Evolutionary conservation across 2,113 vertebrate genomes (phyloP).

Genomic region (Aspidoscelis tigris): DNA sequence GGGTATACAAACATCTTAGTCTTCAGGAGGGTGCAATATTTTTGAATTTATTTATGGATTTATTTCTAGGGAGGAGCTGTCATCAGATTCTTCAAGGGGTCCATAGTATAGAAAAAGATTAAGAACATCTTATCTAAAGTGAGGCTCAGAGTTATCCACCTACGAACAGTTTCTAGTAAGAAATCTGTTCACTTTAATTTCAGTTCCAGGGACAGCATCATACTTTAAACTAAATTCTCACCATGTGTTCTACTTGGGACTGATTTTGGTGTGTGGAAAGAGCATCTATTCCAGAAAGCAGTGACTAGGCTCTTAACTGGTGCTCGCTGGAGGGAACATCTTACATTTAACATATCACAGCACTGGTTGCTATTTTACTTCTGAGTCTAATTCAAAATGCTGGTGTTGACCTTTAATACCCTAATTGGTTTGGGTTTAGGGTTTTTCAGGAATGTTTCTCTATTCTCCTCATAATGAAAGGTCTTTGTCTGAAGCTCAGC

Average conservation of each 20-base stretch:
- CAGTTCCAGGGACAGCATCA: neutral
- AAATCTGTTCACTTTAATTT: neutral
- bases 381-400: too few species aligned
- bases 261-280: neutral
- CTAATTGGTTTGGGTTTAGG: neutral
- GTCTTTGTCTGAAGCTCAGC: neutral
- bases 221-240: neutral
- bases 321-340: slow-evolving; percentile 15
- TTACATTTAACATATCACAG: neutral
- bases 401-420: neutral
- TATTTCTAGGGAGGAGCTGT: too few species aligned
- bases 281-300: neutral
- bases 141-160: neutral
- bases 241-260: neutral
- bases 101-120: too few species aligned
- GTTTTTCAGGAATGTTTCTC: neutral
- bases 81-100: too few species aligned
- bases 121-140: neutral
- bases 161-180: neutral
- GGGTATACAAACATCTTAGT: too few species aligned
- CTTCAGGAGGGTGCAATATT: too few species aligned
- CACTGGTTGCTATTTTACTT: neutral
- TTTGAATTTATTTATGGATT: too few species aligned
- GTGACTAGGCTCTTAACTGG: neutral
- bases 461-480: neutral